A percentile compares a stretch with the other conserved stretches of the same genome.
These are phyloP conservation scores for Portunus trituberculatus DNA, from an alignment of 1,140 invertebrate genomes.

Conservation along the genomic window DNA sequence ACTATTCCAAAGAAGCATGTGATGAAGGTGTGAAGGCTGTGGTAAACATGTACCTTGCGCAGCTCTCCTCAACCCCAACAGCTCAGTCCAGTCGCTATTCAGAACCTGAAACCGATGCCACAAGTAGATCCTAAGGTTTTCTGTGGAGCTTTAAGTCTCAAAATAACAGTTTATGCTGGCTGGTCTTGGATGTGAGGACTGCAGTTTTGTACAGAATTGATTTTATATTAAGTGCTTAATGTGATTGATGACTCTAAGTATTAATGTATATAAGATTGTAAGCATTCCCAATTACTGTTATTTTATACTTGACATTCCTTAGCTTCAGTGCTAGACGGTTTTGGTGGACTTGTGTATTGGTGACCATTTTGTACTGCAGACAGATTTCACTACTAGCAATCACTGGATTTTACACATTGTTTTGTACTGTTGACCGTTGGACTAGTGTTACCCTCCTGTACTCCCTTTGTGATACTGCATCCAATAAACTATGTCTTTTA, in stretches of 20 bases:
- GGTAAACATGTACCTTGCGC: constrained; percentile 72
- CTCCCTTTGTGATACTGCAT: constrained; percentile 50
- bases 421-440: constrained; percentile 28
- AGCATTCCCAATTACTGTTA: constrained; percentile 41
- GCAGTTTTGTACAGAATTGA: constrained; percentile 40
- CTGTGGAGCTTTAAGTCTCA: neutral
- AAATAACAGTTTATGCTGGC: neutral
- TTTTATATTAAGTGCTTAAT: constrained; percentile 1
- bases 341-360: neutral
- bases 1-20: constrained; percentile 66
- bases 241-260: neutral
- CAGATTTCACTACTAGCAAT: neutral
- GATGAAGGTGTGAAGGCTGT: constrained; percentile 76
- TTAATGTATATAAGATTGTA: constrained; percentile 35
- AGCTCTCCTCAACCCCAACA: constrained; percentile 61
- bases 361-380: neutral
- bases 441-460: constrained; percentile 1
- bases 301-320: constrained; percentile 55
- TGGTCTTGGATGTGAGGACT: neutral
- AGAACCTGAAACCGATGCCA: constrained; percentile 69
- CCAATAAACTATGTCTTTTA: constrained; percentile 40
- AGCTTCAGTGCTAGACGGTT: constrained; percentile 34
- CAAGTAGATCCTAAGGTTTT: neutral
- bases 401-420: constrained; percentile 32
- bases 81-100: constrained; percentile 52